Evolutionary conservation across 2,113 vertebrate species (phyloP).

Genomic region (Xiphophorus maculatus): DNA sequence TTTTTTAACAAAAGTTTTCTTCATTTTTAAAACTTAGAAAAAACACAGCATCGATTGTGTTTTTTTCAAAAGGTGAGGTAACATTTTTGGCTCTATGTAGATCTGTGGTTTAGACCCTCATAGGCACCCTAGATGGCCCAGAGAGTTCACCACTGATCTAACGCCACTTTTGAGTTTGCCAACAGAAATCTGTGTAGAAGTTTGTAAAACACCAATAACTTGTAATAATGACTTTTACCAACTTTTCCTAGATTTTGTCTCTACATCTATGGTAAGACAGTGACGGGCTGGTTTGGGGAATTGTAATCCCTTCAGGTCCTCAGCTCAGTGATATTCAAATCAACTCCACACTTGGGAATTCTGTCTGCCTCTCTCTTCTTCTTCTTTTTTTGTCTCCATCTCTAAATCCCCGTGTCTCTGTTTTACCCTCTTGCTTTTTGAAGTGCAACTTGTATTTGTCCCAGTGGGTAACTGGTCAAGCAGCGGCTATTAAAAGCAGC

Average conservation of each 20-base stretch:
- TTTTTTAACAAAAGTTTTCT: too few relatives aligned
- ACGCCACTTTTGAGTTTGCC: too few relatives aligned
- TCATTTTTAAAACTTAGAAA: too few relatives aligned
- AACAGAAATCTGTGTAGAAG: too few relatives aligned
- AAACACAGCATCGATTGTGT: too few relatives aligned
- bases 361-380: slow-evolving; percentile 5
- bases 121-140: too few relatives aligned
- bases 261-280: background rate
- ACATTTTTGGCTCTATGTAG: too few relatives aligned
- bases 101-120: too few relatives aligned
- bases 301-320: slow-evolving; percentile 16
- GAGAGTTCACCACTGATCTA: too few relatives aligned
- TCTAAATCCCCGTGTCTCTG: slow-evolving; percentile 12
- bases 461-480: slow-evolving; percentile 29
- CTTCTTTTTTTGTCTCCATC: background rate
- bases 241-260: background rate
- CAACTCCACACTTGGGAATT: background rate
- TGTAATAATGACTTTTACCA: background rate
- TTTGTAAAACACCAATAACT: background rate
- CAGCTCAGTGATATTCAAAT: slow-evolving; percentile 4
- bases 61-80: too few relatives aligned
- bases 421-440: slow-evolving; percentile 16
- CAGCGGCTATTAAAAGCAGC: slow-evolving; percentile 43
- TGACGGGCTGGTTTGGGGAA: background rate
- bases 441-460: slow-evolving; percentile 38